phyloP scores from a whole-genome alignment of 2,797 vertebrate species.

The Ptychobarbus kaznakovi region DNA sequence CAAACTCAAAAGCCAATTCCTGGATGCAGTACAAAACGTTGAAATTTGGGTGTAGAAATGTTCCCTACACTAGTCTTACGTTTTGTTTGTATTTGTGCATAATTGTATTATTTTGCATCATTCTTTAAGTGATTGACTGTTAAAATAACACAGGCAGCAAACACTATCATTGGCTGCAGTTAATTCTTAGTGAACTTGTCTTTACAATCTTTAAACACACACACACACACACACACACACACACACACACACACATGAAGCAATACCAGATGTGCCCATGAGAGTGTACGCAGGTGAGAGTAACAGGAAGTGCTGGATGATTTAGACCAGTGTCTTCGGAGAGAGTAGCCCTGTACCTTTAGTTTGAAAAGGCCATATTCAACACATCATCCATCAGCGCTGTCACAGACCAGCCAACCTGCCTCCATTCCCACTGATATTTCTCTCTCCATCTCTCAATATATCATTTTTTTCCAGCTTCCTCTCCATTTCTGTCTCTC shows the following conservation, averaged over 20 bases:
- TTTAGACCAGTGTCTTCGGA: slow-evolving; percentile 56
- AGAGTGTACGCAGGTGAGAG: slow-evolving; percentile 35
- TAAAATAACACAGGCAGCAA: no score
- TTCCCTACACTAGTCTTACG: no score
- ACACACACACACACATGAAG: background rate
- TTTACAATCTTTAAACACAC: no score
- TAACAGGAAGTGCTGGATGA: slow-evolving; percentile 52
- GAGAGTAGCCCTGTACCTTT: slow-evolving; percentile 53
- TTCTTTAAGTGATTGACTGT: no score
- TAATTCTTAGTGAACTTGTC: no score
- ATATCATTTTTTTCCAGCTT: background rate
- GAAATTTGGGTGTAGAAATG: no score
- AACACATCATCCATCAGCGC: slow-evolving; percentile 64
- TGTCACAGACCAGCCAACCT: slow-evolving; percentile 56
- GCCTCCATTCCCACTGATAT: slow-evolving; percentile 57
- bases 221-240: background rate
- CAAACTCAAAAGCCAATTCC: no score
- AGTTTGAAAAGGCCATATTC: slow-evolving; percentile 59
- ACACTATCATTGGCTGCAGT: no score
- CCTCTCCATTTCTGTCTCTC: slow-evolving; percentile 3
- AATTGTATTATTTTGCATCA: no score
- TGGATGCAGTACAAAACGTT: no score
- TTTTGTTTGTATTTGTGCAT: no score
- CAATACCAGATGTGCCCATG: background rate
- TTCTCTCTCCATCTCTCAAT: slow-evolving; percentile 46